A percentile compares a stretch with the other conserved stretches of the same genome.
Evolutionary conservation across 2,888 invertebrate genomes (phyloP).

Genomic region (Rhabditoides inermis): DNA sequence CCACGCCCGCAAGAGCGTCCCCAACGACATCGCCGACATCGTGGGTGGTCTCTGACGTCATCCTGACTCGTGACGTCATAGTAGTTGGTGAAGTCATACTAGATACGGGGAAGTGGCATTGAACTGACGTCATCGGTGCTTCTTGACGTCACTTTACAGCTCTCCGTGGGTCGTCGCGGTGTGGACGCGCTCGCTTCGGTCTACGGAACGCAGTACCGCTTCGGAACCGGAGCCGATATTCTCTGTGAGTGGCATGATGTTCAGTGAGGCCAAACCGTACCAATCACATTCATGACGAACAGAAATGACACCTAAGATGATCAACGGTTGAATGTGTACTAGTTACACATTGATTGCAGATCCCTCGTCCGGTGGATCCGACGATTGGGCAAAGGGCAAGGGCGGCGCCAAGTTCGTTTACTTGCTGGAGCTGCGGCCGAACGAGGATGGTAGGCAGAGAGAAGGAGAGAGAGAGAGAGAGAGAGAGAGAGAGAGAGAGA

Average conservation of each 20-base stretch:
- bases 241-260: slow-evolving; percentile 37
- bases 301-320: no score
- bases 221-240: slow-evolving; percentile 52
- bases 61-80: no score
- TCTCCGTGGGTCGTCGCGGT: slow-evolving; percentile 38
- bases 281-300: no score
- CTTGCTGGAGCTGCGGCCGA: slow-evolving; percentile 49
- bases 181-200: slow-evolving; percentile 43
- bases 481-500: background rate
- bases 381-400: slow-evolving; percentile 52
- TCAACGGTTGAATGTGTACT: no score
- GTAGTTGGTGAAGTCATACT: no score
- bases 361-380: slow-evolving; percentile 50
- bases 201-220: slow-evolving; percentile 48
- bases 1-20: slow-evolving; percentile 39
- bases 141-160: slow-evolving; percentile 17
- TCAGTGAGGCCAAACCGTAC: no score
- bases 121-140: background rate
- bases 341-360: slow-evolving; percentile 24
- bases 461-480: no score
- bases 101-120: no score
- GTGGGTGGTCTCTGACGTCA: slow-evolving; percentile 15
- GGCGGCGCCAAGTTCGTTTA: slow-evolving; percentile 49
- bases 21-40: slow-evolving; percentile 47
- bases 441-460: slow-evolving; percentile 39